Base-by-base conservation (phyloP, 1,140 invertebrate species). In the Augochlora pura region DNA sequence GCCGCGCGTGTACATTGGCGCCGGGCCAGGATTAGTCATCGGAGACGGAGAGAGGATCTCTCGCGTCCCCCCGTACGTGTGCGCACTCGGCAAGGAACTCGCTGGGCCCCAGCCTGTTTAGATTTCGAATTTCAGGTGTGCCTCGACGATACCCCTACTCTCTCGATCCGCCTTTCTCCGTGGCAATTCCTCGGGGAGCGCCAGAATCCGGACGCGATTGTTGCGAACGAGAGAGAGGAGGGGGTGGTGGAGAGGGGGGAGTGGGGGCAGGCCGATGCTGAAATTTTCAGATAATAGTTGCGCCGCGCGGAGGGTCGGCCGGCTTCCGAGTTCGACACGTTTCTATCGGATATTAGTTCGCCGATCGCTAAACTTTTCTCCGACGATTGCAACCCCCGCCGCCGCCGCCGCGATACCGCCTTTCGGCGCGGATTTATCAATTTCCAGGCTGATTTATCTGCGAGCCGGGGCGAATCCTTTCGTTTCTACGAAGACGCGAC, bases 1-100 rank as follows among this genome's bases (percentile, higher is more conserved):
- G 10, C 42, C 42, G 42, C 54, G 23, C 66, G 62, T 64, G 66
- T 42, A 70, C 49, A 38, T 73, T 87, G 85, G 85, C 80, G 18
- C 7, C 12, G 14, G 38, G 69, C 85, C 86, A 87, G 65, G 77
- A 87, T 87, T 85, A 87, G 85, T 87, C 85, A 82, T 77, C 66
- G 77, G 79, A 82, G 65, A 74, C 72, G 62, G n/a, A n/a, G n/a
- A n/a, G n/a, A 27, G 72, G 57, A 77, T 84, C 68, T 76, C 77
- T 70, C 77, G 27, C 68, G 68, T 52, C 23, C 68, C 60, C 21
- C 16, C n/a, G 66, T 83, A 77, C 72, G 72, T 84, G 76, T 25
- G 62, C 57, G n/a, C 49, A 52, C 65, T 84, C 70, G 59, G 27
- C 66, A 73, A 83, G 80, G 76, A 79, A 72, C 42, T n/a, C 39